Percentiles rank a stretch among this genome's conserved stretches.
Evolutionary conservation across 2,888 invertebrate genomes (phyloP).

Genomic region (Psococerastis gibbosa): DNA sequence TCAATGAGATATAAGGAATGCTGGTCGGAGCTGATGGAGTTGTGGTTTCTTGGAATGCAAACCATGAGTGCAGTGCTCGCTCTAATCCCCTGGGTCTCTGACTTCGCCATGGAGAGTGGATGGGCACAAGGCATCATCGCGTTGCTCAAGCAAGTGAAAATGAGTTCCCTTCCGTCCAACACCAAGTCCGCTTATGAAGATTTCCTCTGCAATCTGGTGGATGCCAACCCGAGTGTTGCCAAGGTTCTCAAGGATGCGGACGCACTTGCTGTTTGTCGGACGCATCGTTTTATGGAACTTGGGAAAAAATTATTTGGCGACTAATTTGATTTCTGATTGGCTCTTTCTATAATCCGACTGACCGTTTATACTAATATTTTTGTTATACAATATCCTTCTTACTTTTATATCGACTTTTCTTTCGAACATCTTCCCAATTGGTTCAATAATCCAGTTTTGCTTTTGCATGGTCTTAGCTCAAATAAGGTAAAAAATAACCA

Average conservation of each 20-base stretch:
- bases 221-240: slow-evolving; percentile 54
- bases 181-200: slow-evolving; percentile 82
- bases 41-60: slow-evolving; percentile 91
- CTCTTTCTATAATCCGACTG: neutral
- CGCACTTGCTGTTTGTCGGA: slow-evolving; percentile 64
- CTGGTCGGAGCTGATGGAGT: slow-evolving; percentile 77
- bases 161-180: slow-evolving; percentile 62
- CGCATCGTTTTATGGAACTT: slow-evolving; percentile 74
- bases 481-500: no score
- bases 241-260: slow-evolving; percentile 64
- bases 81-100: slow-evolving; percentile 72
- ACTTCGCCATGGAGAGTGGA: slow-evolving; percentile 83
- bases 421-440: slow-evolving; percentile 14
- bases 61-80: slow-evolving; percentile 68
- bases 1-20: slow-evolving; percentile 68
- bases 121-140: slow-evolving; percentile 79
- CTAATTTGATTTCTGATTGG: slow-evolving; percentile 26
- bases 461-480: no score
- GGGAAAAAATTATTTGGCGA: slow-evolving; percentile 77
- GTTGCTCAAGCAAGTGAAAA: slow-evolving; percentile 62
- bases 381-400: slow-evolving; percentile 12
- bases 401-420: slow-evolving; percentile 14
- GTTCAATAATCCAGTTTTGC: no score
- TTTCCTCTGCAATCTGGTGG: slow-evolving; percentile 65
- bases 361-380: neutral